A percentile compares a stretch with the other conserved stretches of the same genome.
Evolutionary conservation across 2,888 invertebrate species (phyloP).

Genomic region (Drosophila falleni): DNA sequence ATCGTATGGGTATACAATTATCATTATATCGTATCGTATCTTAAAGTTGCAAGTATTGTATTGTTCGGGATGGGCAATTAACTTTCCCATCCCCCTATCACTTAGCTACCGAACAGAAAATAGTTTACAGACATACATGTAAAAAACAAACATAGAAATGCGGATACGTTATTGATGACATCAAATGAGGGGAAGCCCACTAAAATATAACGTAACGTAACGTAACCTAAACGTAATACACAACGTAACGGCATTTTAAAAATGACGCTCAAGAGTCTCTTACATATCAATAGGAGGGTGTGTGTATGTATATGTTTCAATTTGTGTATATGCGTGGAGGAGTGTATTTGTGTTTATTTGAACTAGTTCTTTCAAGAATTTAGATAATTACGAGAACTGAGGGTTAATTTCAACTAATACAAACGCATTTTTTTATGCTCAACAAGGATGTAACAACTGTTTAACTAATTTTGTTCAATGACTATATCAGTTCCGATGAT

Average conservation of each 20-base stretch:
- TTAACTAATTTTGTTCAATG: not conserved
- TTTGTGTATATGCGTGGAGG: constrained; percentile 20
- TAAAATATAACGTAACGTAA: constrained; percentile 48
- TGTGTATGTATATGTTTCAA: constrained; percentile 17
- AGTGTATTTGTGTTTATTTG: not conserved
- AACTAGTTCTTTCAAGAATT: constrained; percentile 8
- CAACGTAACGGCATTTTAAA: constrained; percentile 76
- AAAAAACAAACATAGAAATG: constrained; percentile 59
- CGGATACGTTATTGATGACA: constrained; percentile 42
- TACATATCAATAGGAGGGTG: constrained; percentile 24
- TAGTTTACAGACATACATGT: constrained; percentile 60
- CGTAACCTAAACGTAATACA: constrained; percentile 66
- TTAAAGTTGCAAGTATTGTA: constrained; percentile 73
- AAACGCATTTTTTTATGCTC: not conserved
- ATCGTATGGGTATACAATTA: constrained; percentile 61
- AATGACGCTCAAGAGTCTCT: constrained; percentile 68
- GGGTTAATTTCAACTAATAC: not conserved
- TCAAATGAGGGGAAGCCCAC: constrained; percentile 66
- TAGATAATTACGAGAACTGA: not conserved
- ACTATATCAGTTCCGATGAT: not conserved
- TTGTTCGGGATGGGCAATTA: constrained; percentile 64
- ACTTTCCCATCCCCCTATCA: constrained; percentile 62
- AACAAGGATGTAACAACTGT: constrained; percentile 1
- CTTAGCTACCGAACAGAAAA: constrained; percentile 69
- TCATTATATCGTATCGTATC: constrained; percentile 65